Conservation (phyloP, 2,888 invertebrate species). For the Anaspis maculata region DNA sequence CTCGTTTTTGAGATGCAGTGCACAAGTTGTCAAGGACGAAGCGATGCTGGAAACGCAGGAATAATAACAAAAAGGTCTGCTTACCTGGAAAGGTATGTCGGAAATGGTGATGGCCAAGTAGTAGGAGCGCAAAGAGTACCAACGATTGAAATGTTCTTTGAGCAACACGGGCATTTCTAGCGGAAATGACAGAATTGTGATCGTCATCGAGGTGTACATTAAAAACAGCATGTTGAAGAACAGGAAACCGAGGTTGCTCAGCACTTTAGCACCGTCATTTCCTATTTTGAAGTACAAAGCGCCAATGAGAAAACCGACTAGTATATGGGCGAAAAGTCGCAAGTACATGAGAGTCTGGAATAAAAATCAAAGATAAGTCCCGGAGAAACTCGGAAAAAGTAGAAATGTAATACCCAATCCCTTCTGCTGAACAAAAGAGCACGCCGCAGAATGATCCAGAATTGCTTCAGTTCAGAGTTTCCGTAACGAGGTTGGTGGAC, state of each 20-base stretch:
- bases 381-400: no score
- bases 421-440: slow-evolving; percentile 77
- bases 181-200: slow-evolving; percentile 95
- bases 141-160: slow-evolving; percentile 92
- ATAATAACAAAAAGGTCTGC: no score
- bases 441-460: slow-evolving; percentile 79
- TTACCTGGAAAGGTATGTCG: slow-evolving; percentile 96
- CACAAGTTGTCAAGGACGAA: no score
- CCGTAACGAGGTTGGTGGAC: slow-evolving; percentile 67
- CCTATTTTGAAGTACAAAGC: slow-evolving; percentile 93
- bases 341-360: slow-evolving; percentile 89
- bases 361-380: slow-evolving; percentile 20
- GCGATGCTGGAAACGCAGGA: no score
- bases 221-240: slow-evolving; percentile 98
- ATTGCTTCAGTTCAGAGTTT: slow-evolving; percentile 74
- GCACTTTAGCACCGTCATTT: slow-evolving; percentile 90
- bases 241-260: slow-evolving; percentile 92
- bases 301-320: slow-evolving; percentile 90
- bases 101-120: slow-evolving; percentile 93
- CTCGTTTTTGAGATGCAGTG: no score
- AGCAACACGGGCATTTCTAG: slow-evolving; percentile 91
- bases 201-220: slow-evolving; percentile 99
- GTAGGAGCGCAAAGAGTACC: slow-evolving; percentile 93
- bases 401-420: slow-evolving; percentile 64
- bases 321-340: slow-evolving; percentile 85